Evolutionary conservation across 2,113 vertebrate species (phyloP).

Genomic region (Corapipo altera): DNA sequence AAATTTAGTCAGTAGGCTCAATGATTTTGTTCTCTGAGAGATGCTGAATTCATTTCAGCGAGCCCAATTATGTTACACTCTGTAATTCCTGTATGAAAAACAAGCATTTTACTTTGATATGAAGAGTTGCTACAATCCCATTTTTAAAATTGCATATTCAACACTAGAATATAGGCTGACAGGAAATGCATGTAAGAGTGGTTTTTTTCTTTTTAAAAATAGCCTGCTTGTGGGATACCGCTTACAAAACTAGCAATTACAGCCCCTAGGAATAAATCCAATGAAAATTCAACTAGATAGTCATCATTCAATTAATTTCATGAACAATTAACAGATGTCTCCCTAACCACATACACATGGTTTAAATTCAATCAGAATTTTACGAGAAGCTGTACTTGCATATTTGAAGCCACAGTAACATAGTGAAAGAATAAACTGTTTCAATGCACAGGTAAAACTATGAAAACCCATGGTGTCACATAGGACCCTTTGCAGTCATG

Average conservation of each 20-base stretch:
- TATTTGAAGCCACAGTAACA: background rate
- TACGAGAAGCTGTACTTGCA: background rate
- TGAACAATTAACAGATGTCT: slow-evolving; percentile 60
- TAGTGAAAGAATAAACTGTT: background rate
- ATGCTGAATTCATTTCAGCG: slow-evolving; percentile 65
- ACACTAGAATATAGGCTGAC: background rate
- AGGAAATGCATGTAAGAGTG: background rate
- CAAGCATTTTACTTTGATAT: slow-evolving; percentile 60
- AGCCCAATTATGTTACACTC: slow-evolving; percentile 67
- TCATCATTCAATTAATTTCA: slow-evolving; percentile 24
- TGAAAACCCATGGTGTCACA: background rate
- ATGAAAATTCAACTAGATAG: slow-evolving; percentile 10
- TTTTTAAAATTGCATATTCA: background rate
- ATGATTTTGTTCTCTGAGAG: slow-evolving; percentile 71
- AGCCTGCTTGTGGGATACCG: background rate
- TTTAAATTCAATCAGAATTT: slow-evolving; percentile 50
- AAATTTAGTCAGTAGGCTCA: slow-evolving; percentile 75
- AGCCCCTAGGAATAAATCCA: background rate
- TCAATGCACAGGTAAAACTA: background rate
- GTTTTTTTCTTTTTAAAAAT: background rate
- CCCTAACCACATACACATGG: slow-evolving; percentile 13
- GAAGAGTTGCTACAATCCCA: background rate
- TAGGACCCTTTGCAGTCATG: background rate
- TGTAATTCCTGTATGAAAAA: slow-evolving; percentile 54
- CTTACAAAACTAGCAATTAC: background rate